phyloP scores from a whole-genome alignment of 2,888 invertebrate species.

The Spodoptera littoralis region DNA sequence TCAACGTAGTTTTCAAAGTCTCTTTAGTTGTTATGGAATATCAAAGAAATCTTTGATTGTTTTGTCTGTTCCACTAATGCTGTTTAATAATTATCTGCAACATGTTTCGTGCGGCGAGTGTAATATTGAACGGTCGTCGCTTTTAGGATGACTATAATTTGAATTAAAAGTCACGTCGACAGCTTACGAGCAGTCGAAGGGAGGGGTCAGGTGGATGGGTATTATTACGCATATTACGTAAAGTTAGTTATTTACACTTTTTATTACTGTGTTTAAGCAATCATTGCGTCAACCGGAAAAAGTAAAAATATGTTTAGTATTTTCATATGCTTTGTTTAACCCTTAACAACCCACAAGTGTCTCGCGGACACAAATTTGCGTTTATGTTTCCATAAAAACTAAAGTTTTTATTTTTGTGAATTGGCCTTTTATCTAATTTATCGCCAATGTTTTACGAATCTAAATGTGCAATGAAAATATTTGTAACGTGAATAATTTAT shows the following conservation, averaged over 20 bases:
- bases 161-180: slow-evolving; percentile 72
- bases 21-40: slow-evolving; percentile 33
- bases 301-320: no score
- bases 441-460: no score
- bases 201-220: slow-evolving; percentile 27
- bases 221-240: slow-evolving; percentile 11
- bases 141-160: slow-evolving; percentile 76
- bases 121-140: slow-evolving; percentile 71
- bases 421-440: no score
- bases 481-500: no score
- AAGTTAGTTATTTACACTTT: slow-evolving; percentile 22
- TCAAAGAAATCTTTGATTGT: slow-evolving; percentile 69
- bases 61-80: slow-evolving; percentile 83
- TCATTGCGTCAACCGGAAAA: background rate
- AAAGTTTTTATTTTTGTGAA: no score
- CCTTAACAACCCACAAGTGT: no score
- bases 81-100: slow-evolving; percentile 85
- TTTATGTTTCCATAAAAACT: no score
- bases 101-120: slow-evolving; percentile 75
- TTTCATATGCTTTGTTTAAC: no score
- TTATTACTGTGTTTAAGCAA: slow-evolving; percentile 15
- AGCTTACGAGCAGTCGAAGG: slow-evolving; percentile 33
- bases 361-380: no score
- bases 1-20: background rate
- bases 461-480: no score